Evolutionary conservation across 2,113 vertebrate genomes (phyloP).

Genomic region (Pachypanchax playfairii): DNA sequence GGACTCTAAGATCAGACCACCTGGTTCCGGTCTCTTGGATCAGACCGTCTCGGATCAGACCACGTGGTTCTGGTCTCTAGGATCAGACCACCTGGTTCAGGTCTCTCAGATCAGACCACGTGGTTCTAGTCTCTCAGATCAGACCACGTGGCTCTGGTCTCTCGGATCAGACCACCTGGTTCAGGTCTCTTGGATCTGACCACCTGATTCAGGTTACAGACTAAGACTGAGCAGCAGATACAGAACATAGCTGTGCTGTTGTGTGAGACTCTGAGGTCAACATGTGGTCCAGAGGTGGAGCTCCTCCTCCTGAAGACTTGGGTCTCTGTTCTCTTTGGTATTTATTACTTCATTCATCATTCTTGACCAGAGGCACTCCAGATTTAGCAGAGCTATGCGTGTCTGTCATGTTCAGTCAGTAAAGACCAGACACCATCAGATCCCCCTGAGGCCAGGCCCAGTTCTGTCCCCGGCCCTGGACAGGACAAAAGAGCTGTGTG

Average conservation of each 20-base stretch:
- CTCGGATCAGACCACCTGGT: too few relatives aligned
- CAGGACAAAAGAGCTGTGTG: slow-evolving; percentile 59
- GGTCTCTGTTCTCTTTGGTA: slow-evolving; percentile 31
- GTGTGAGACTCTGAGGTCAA: slow-evolving; percentile 33
- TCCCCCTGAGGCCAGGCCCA: slow-evolving; percentile 64
- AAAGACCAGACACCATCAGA: slow-evolving; percentile 67
- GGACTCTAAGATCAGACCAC: too few relatives aligned
- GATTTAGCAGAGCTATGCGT: too few relatives aligned
- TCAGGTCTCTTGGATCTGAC: too few relatives aligned
- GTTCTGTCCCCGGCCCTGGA: slow-evolving; percentile 16
- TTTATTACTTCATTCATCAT: too few relatives aligned
- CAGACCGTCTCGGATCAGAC: too few relatives aligned
- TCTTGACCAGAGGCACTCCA: slow-evolving; percentile 56
- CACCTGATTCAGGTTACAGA: slow-evolving; percentile 1
- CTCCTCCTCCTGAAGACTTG: slow-evolving; percentile 5
- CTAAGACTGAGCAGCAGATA: neutral
- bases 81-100: too few relatives aligned
- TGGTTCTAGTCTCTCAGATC: too few relatives aligned
- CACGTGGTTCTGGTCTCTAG: too few relatives aligned
- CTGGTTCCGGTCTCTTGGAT: too few relatives aligned
- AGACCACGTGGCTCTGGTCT: too few relatives aligned
- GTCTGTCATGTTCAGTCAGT: slow-evolving; percentile 63
- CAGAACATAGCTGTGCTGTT: slow-evolving; percentile 4
- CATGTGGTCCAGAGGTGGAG: slow-evolving; percentile 21
- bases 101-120: too few relatives aligned